A percentile compares a stretch with the other conserved stretches of the same genome.
Evolutionary conservation across 2,888 invertebrate genomes (phyloP).

Genomic region (Leucoptera coffeella): DNA sequence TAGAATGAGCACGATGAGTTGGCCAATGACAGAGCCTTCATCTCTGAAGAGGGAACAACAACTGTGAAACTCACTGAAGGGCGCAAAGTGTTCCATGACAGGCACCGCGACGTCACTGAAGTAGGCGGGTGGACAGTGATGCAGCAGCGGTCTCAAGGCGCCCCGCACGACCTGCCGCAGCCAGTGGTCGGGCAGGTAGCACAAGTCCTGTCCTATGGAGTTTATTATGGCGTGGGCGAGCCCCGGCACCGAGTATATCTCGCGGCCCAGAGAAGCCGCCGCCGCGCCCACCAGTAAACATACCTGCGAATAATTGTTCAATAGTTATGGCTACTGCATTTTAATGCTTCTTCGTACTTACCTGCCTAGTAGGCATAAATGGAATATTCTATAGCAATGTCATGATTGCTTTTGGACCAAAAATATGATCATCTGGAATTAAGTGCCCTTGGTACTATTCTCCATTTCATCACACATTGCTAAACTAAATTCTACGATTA

Average conservation of each 20-base stretch:
- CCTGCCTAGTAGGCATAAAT: too few species aligned
- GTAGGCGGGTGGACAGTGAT: slow-evolving; percentile 78
- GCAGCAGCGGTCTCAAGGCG: slow-evolving; percentile 80
- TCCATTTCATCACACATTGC: too few species aligned
- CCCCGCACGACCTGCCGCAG: slow-evolving; percentile 75
- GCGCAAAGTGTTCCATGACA: slow-evolving; percentile 69
- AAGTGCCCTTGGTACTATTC: too few species aligned
- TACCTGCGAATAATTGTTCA: too few species aligned
- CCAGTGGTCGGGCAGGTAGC: slow-evolving; percentile 78
- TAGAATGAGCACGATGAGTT: too few species aligned
- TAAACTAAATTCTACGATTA: too few species aligned
- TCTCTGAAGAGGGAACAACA: slow-evolving; percentile 1
- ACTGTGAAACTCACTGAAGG: slow-evolving; percentile 68
- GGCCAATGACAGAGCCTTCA: too few species aligned
- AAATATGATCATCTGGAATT: too few species aligned
- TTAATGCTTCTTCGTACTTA: too few species aligned
- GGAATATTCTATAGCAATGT: too few species aligned
- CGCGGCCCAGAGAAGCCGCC: slow-evolving; percentile 74
- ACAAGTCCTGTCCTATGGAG: slow-evolving; percentile 63
- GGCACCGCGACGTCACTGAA: slow-evolving; percentile 73
- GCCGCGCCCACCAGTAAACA: slow-evolving; percentile 59
- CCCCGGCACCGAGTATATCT: slow-evolving; percentile 74
- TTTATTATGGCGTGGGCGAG: slow-evolving; percentile 68
- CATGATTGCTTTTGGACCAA: too few species aligned
- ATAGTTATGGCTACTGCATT: too few species aligned